Evolutionary conservation across 2,113 vertebrate genomes (phyloP).

Genomic region (Triplophysa tibetana): DNA sequence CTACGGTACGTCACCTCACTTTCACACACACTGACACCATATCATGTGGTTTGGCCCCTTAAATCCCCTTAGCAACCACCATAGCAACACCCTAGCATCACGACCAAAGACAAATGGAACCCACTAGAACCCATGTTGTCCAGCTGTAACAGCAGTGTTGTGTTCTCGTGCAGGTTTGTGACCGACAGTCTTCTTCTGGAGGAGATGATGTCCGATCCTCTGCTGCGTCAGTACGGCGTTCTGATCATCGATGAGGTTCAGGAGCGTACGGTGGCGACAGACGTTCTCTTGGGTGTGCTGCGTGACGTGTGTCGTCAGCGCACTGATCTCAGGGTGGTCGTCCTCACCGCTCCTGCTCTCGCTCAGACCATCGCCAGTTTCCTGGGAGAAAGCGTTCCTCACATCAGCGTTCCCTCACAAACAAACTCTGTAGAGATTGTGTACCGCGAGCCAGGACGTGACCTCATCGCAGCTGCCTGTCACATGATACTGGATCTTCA

Average conservation of each 20-base stretch:
- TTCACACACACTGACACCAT: too few relatives aligned
- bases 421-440: conserved; percentile 50
- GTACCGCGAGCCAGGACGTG: conserved; percentile 69
- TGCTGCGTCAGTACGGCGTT: conserved; percentile 82
- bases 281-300: conserved; percentile 87
- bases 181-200: conserved; percentile 88
- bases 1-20: conserved; percentile 77
- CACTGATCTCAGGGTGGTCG: conserved; percentile 73
- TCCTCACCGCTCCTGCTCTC: conserved; percentile 74
- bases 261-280: conserved; percentile 87
- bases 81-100: too few relatives aligned
- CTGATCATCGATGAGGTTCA: conserved; percentile 90
- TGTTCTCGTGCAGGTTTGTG: conserved; percentile 78
- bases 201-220: conserved; percentile 89
- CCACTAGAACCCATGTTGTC: too few relatives aligned
- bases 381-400: conserved; percentile 66
- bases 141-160: too few relatives aligned
- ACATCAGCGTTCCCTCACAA: conserved; percentile 58
- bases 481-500: conserved; percentile 82
- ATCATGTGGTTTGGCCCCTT: too few relatives aligned
- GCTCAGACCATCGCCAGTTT: conserved; percentile 76
- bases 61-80: too few relatives aligned
- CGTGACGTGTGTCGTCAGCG: conserved; percentile 82
- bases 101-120: too few relatives aligned
- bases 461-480: conserved; percentile 72